phyloP scores from a whole-genome alignment of 53 echinoderm and acorn worm genomes.

The Hippasteria phrygiana region DNA sequence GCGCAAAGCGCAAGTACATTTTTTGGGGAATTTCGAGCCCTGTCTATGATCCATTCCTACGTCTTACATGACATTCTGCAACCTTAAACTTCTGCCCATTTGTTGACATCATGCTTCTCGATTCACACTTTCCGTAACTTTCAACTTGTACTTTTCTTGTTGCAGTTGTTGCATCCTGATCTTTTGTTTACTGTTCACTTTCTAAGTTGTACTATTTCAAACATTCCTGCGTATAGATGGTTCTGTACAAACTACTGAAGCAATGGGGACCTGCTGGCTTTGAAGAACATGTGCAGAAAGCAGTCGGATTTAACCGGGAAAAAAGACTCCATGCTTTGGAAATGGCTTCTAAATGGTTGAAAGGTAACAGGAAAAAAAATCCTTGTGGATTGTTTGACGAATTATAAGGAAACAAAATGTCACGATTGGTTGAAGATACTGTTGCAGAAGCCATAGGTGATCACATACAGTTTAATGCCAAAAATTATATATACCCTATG shows the following conservation, averaged over 20 bases:
- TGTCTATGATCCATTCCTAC: too few relatives aligned
- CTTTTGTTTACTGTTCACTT: neutral
- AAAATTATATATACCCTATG: too few relatives aligned
- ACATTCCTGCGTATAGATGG: conserved; percentile 35
- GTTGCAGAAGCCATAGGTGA: too few relatives aligned
- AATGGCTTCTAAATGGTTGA: conserved; percentile 79
- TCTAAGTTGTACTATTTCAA: neutral
- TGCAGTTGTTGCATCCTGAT: neutral
- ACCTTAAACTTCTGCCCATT: too few relatives aligned
- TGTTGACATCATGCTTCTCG: too few relatives aligned
- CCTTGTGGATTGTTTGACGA: neutral
- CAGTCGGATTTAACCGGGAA: conserved; percentile 66
- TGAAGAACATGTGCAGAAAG: conserved; percentile 64
- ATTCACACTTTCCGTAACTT: neutral
- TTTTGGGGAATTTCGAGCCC: too few relatives aligned
- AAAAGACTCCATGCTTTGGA: conserved; percentile 72
- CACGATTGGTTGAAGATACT: too few relatives aligned
- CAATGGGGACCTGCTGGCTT: conserved; percentile 81
- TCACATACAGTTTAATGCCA: too few relatives aligned
- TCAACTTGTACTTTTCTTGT: too few relatives aligned
- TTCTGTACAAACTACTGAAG: conserved; percentile 77
- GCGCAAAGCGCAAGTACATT: too few relatives aligned
- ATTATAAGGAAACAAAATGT: too few relatives aligned
- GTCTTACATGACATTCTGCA: too few relatives aligned
- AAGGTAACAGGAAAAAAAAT: conserved; percentile 48